Evolutionary conservation across 2,113 vertebrate species (phyloP).

Genomic region (Glareola pratincola): DNA sequence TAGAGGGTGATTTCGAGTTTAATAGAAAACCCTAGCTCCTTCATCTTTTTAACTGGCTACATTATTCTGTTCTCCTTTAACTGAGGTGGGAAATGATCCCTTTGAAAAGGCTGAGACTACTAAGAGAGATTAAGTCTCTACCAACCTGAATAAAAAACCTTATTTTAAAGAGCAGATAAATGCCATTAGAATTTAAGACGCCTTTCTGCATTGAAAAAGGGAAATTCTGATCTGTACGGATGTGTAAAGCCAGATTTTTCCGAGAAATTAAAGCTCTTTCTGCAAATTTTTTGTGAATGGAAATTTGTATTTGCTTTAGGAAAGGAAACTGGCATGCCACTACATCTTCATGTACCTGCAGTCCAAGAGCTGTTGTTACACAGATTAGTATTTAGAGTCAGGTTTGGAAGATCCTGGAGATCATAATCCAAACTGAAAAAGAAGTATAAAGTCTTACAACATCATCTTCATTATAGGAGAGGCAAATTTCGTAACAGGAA

Average conservation of each 20-base stretch:
- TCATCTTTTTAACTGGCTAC: not conserved
- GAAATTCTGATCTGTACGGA: not conserved
- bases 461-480: not conserved
- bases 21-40: not conserved
- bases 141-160: not conserved
- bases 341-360: not conserved
- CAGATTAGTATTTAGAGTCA: not conserved
- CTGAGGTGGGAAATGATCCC: not conserved
- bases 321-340: not conserved
- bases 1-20: not conserved
- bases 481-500: not conserved
- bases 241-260: not conserved
- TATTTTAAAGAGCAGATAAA: not conserved
- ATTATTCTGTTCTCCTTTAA: not conserved
- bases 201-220: not conserved
- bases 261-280: not conserved
- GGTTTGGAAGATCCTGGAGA: not conserved
- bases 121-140: not conserved
- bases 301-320: not conserved
- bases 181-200: not conserved
- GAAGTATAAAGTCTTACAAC: not conserved
- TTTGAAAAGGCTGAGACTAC: not conserved
- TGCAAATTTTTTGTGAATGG: not conserved
- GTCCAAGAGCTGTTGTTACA: not conserved
- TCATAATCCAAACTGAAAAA: not conserved